These are phyloP conservation scores for Planococcus citri DNA, from an alignment of 1,140 invertebrate genomes.

Conservation along the genomic window DNA sequence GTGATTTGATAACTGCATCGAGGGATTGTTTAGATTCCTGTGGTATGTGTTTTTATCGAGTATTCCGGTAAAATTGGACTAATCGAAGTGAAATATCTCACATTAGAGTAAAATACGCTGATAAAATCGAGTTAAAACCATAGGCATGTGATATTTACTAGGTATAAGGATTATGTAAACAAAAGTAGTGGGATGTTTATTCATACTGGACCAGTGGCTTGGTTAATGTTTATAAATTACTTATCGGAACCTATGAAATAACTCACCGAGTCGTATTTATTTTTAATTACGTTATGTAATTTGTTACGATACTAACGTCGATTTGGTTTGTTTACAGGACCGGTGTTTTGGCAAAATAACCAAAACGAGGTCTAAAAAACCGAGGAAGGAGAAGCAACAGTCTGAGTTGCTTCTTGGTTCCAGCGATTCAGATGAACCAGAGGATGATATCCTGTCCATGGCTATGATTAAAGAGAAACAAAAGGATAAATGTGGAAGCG, in stretches of 20 bases:
- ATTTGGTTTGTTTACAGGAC: neutral
- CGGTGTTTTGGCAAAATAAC: constrained; percentile 1
- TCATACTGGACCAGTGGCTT: neutral
- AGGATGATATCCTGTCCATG: constrained; percentile 17
- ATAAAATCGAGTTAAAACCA: neutral
- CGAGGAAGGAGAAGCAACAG: constrained; percentile 9
- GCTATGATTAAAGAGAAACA: constrained; percentile 19
- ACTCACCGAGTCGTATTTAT: no score
- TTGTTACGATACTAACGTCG: no score
- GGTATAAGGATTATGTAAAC: neutral
- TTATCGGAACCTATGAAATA: no score
- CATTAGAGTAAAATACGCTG: neutral
- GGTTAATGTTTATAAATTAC: no score
- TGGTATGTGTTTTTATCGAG: neutral
- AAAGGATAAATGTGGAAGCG: constrained; percentile 4
- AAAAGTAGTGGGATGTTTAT: neutral
- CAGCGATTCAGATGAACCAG: constrained; percentile 14
- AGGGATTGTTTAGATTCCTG: neutral
- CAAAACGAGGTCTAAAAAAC: neutral
- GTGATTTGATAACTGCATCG: neutral
- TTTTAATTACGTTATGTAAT: no score
- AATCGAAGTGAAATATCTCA: no score
- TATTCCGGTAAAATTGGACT: neutral
- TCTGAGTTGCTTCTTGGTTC: constrained; percentile 14
- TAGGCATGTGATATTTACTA: neutral